Evolutionary conservation across 2,113 vertebrate species (phyloP).

Genomic region (Trichomycterus rosablanca): DNA sequence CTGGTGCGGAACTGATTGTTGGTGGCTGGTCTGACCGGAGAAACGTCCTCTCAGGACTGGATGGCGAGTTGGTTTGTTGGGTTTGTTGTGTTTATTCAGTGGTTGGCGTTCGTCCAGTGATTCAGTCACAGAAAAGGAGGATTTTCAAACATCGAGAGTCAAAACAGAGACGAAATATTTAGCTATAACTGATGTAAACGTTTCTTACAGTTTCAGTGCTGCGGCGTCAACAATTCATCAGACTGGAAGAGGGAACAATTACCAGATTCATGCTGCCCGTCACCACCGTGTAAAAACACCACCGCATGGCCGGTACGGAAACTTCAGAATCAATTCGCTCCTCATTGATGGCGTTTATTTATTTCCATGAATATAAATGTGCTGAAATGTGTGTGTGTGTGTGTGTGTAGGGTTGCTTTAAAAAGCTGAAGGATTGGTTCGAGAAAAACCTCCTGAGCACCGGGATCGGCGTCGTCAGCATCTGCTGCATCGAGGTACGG

Average conservation of each 20-base stretch:
- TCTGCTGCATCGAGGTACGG: slow-evolving; percentile 69
- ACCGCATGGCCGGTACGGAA: rapidly evolving
- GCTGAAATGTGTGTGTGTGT: no score
- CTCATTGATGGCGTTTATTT: no score
- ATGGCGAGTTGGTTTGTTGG: no score
- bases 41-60: no score
- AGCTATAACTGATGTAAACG: not conserved
- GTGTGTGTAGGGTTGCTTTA: slow-evolving; percentile 59
- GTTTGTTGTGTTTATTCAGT: no score
- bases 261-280: slow-evolving; percentile 34
- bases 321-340: no score
- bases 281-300: rapidly evolving
- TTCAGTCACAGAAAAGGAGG: no score
- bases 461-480: slow-evolving; percentile 62
- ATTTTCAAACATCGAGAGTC: not conserved
- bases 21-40: no score
- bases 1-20: no score
- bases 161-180: no score
- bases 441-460: slow-evolving; percentile 57
- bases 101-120: no score
- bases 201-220: slow-evolving; percentile 56
- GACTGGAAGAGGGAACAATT: slow-evolving; percentile 48
- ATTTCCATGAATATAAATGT: no score
- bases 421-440: slow-evolving; percentile 1
- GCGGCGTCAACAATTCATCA: slow-evolving; percentile 41